Evolutionary conservation across 92 coral and sea anemone species (phyloP), one percentile per base, ranked within the genome.

Genomic region (Ricordea florida): DNA sequence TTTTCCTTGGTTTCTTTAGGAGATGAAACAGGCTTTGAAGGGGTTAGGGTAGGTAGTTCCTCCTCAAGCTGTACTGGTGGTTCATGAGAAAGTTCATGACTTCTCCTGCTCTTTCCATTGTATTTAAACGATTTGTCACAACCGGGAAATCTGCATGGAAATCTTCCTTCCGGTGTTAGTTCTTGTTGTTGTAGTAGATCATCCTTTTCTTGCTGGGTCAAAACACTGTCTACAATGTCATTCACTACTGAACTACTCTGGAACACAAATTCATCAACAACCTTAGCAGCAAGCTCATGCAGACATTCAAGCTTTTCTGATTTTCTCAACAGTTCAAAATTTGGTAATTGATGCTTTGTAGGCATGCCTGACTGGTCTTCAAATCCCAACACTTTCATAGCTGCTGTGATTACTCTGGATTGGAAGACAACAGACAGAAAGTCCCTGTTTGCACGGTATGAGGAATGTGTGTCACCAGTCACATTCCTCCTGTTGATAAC

Each of bases 401-500:
- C 89, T 23, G 89, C 86, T 14, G 59, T 82, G 43, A 76, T 57
- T 3, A 87, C 82, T 31, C 85, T 77, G 16, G 86, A 88, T 29
- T 64, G 25, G 24, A 80, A 57, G 2, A 85, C 72, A 21, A 85
- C 16, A 25, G 17, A 49, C 35, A 84, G 76, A 52, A 70, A 85
- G 76, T 85, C 92, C 51, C 84, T 60, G 64, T 81, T 74, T 4
- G 88, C 61, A 27, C 84, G 53, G 61, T 81, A 76, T 11, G 92
- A 62, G n/a, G 92, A 63, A 23, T 76, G 53, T 18, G 73, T 49
- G 15, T 87, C 88, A 40, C 84, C 71, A 15, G 84, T 74, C 10
- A 87, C 92, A 81, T 81, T 87, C 11, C 92, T 21, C 32, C 80
- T 10, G 48, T 87, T 87, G 9, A 87, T 68, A 1, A 87, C 44